Base-by-base conservation (phyloP, 1,140 invertebrate species). In the Colletes latitarsis region DNA sequence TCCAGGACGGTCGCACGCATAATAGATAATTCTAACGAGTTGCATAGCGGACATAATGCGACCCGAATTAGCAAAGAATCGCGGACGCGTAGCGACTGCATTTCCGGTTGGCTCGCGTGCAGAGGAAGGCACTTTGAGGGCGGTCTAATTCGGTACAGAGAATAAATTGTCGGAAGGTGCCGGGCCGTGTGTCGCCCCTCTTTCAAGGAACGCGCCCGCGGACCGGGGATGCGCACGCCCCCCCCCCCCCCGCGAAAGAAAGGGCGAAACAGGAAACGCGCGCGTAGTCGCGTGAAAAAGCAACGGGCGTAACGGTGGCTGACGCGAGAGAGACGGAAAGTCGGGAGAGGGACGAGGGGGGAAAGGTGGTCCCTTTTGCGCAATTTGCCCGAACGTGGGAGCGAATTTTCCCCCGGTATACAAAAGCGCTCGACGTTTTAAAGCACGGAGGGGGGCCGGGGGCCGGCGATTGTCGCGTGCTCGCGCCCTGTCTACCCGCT, bases 281-380 rank as follows among this genome's bases (percentile, higher is more conserved):
- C 14, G 12, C 14, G 10, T 53, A n/a, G 60, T 52, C 66, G 43
- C 41, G 14, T 55, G 52, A 70, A n/a, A 60, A 66, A 55, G 60
- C 39, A 52, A 63, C n/a, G 21, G 62, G 63, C 67, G 43, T 10
- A 3, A 41, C 14, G 60, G 30, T 57, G 6, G 55, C n/a, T 6
- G 4, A n/a, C 3, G n/a, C 39, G 49, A 72, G 64, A 67, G 43
- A 76, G 64, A 70, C 60, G 60, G 77, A 58, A 17, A 21, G 41
- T 73, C 17, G 55, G 58, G 82, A 69, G 63, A 82, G 82, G 66
- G 75, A 83, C 77, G 77, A 82, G 63, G 70, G 74, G 82, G 83
- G 85, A 86, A 87, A 85, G 58, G 69, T 64, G 67, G 6, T 73
- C 57, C 46, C 69, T 78, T 73, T 78, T 73, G 69, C 58, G 60